Evolutionary conservation across 2,113 vertebrate species (phyloP).

Genomic region (Conger conger): DNA sequence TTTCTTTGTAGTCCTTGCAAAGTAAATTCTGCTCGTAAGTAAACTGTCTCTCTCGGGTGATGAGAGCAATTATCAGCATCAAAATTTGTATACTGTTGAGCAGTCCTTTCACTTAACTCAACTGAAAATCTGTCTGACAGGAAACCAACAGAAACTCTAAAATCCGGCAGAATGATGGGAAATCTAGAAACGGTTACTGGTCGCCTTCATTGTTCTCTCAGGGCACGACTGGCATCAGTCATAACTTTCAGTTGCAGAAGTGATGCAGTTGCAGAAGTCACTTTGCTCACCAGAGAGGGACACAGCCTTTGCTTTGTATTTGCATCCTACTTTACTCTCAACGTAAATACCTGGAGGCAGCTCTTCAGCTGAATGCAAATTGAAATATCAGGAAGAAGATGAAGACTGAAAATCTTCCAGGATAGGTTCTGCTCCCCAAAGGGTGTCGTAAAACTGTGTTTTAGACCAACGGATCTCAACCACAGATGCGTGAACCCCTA

Average conservation of each 20-base stretch:
- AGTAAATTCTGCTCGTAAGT: background rate
- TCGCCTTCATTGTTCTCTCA: background rate
- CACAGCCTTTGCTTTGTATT: conserved; percentile 21
- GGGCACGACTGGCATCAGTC: background rate
- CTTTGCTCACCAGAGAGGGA: background rate
- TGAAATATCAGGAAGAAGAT: background rate
- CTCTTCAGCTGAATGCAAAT: background rate
- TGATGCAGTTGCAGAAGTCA: background rate
- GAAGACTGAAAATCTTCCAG: background rate
- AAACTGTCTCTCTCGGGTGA: background rate
- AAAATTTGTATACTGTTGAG: background rate
- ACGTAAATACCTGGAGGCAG: conserved; percentile 18
- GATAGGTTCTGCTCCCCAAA: background rate
- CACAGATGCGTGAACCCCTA: too few relatives aligned
- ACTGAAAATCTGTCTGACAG: background rate
- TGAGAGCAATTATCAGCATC: background rate
- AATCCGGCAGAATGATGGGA: background rate
- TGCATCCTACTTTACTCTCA: conserved; percentile 48
- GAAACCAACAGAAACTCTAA: background rate
- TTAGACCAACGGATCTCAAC: too few relatives aligned
- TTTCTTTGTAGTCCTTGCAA: background rate
- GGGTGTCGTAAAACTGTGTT: background rate
- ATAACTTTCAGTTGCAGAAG: background rate
- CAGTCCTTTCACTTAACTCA: background rate
- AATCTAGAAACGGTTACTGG: background rate